Evolutionary conservation across 1,140 invertebrate species (phyloP).

Genomic region (Cheumatopsyche charites): DNA sequence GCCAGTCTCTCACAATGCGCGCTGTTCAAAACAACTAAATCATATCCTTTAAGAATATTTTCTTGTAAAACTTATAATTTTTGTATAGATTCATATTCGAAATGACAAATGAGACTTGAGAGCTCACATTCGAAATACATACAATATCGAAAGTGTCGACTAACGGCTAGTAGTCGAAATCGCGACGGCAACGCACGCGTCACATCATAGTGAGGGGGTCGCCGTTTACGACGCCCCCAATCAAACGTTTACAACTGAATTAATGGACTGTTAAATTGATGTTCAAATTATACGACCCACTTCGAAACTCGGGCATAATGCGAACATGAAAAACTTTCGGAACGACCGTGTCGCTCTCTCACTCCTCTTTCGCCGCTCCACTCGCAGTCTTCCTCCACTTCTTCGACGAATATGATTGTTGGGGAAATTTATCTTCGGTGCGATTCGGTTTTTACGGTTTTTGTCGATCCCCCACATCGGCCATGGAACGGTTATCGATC

Average conservation of each 20-base stretch:
- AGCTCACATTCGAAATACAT: too few relatives aligned
- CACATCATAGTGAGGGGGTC: not conserved
- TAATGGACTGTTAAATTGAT: slow-evolving; percentile 36
- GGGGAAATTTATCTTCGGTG: slow-evolving; percentile 18
- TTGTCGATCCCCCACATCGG: not conserved
- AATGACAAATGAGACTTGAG: too few relatives aligned
- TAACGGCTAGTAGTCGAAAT: not conserved
- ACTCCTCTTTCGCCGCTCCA: too few relatives aligned
- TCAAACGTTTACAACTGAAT: slow-evolving; percentile 29
- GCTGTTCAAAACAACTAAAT: too few relatives aligned
- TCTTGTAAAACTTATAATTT: too few relatives aligned
- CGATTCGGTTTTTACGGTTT: slow-evolving; percentile 21
- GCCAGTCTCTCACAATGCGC: too few relatives aligned
- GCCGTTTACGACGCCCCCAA: slow-evolving; percentile 26
- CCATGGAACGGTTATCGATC: not conserved
- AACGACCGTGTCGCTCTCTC: slow-evolving; percentile 17
- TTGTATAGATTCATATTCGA: too few relatives aligned
- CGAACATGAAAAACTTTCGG: slow-evolving; percentile 27
- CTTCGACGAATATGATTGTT: slow-evolving; percentile 6
- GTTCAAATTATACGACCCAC: slow-evolving; percentile 29
- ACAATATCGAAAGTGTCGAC: not conserved
- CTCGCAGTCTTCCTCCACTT: too few relatives aligned
- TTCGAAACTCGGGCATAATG: slow-evolving; percentile 29
- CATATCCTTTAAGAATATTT: too few relatives aligned
- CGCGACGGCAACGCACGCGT: too few relatives aligned